These are phyloP conservation scores for Trissolcus japonicus DNA, from an alignment of 2,888 invertebrate genomes.

Conservation along the genomic window DNA sequence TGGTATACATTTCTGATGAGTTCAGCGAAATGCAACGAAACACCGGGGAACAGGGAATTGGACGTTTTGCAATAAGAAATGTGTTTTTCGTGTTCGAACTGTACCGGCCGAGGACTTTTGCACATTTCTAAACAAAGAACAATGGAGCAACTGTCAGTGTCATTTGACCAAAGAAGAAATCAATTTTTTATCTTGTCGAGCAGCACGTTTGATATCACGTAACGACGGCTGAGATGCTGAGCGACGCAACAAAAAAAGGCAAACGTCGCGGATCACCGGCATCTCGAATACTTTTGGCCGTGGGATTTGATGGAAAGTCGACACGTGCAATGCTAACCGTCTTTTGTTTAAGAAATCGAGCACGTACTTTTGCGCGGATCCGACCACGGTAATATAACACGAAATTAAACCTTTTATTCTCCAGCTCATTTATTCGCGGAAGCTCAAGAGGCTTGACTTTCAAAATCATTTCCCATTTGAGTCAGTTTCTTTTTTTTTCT, in stretches of 20 bases:
- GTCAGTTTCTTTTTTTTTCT: no score
- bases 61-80: no score
- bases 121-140: background rate
- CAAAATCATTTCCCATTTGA: no score
- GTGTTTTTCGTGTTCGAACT: no score
- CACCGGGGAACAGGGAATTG: no score
- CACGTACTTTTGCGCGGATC: conserved; percentile 36
- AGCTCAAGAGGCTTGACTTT: no score
- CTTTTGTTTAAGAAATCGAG: conserved; percentile 35
- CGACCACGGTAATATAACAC: conserved; percentile 1
- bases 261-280: conserved; percentile 43
- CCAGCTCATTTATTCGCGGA: background rate
- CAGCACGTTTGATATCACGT: conserved; percentile 13
- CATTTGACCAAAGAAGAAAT: conserved; percentile 18
- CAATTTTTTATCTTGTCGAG: conserved; percentile 17
- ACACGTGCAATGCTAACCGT: conserved; percentile 23
- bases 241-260: conserved; percentile 30
- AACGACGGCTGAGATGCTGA: conserved; percentile 22
- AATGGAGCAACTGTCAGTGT: conserved; percentile 1
- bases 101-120: background rate
- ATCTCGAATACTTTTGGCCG: conserved; percentile 32
- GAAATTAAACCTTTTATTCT: background rate
- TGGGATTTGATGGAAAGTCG: conserved; percentile 49
- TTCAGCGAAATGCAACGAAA: no score
- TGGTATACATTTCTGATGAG: no score